Percentiles rank a stretch among this genome's conserved stretches.
Conservation (phyloP, 2,797 vertebrate genomes). For the Harpagifer antarcticus region DNA sequence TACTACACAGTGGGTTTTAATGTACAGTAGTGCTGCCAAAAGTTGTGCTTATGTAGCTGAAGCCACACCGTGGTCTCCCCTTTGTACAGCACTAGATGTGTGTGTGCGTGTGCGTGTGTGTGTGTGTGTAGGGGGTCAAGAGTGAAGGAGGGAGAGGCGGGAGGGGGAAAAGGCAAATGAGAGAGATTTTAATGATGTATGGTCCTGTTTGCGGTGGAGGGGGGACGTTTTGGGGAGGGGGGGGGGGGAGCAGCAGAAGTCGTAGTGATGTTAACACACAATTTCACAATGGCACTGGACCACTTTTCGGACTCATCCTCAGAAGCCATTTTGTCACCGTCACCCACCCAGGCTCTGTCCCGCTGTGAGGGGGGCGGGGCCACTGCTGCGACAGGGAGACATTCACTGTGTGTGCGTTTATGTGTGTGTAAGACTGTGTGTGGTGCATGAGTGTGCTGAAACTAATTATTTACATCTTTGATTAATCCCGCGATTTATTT, state of each 20-base stretch:
- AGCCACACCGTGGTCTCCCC: conserved; percentile 73
- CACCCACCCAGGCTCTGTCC: conserved; percentile 28
- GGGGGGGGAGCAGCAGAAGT: conserved; percentile 49
- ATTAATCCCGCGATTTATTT: not conserved
- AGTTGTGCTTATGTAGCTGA: conserved; percentile 83
- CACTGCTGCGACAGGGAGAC: conserved; percentile 58
- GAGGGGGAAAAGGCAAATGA: conserved; percentile 17
- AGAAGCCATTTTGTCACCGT: conserved; percentile 42
- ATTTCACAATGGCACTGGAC: conserved; percentile 82
- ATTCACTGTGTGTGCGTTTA: conserved; percentile 32
- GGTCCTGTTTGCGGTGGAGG: conserved; percentile 5
- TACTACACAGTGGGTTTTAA: conserved; percentile 66
- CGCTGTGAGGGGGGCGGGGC: conserved; percentile 40
- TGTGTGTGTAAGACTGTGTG: too few species aligned
- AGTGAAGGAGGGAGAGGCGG: not conserved
- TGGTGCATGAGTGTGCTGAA: conserved; percentile 25
- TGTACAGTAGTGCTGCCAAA: conserved; percentile 83
- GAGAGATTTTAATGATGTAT: conserved; percentile 33
- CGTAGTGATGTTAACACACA: conserved; percentile 65
- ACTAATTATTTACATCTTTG: not conserved
- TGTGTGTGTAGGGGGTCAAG: conserved; percentile 18
- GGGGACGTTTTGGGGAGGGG: not conserved
- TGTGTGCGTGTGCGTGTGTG: conserved; percentile 66
- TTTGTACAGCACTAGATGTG: conserved; percentile 80
- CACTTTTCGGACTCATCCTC: conserved; percentile 53